Percentiles rank a stretch among this genome's conserved stretches.
Conservation (phyloP, 1,140 invertebrate species). For the Pteromalus puparum region DNA sequence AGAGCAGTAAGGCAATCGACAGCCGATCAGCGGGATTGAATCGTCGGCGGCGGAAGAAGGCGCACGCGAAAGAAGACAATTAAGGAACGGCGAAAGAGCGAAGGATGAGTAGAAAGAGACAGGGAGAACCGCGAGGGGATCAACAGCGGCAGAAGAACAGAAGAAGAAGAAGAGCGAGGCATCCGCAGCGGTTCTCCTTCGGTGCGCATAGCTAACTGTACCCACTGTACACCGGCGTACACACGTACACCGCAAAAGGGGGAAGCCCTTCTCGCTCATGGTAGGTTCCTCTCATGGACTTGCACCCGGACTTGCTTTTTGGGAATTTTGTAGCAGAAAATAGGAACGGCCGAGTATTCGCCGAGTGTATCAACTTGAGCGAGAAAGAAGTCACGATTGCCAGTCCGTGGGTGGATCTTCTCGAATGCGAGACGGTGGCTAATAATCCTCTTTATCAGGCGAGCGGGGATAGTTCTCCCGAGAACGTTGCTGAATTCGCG, state of each 20-base stretch:
- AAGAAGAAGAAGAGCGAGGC: constrained; percentile 38
- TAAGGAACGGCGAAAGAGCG: constrained; percentile 38
- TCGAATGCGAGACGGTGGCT: no score
- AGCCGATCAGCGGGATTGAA: constrained; percentile 47
- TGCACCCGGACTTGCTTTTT: no score
- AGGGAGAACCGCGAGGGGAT: neutral
- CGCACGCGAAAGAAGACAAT: constrained; percentile 50
- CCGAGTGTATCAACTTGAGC: no score
- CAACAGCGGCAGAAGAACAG: neutral
- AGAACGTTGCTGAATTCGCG: no score
- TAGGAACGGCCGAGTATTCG: no score
- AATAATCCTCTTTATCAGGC: no score
- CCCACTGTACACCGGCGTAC: constrained; percentile 63
- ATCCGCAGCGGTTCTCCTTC: constrained; percentile 29
- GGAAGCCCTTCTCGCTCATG: no score
- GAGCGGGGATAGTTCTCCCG: no score
- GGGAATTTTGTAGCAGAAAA: no score
- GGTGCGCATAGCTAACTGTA: constrained; percentile 62
- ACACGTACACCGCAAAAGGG: constrained; percentile 57
- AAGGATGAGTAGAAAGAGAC: constrained; percentile 7
- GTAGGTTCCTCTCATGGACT: no score
- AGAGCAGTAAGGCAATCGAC: constrained; percentile 52
- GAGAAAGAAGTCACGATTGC: no score
- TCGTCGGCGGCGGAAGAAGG: constrained; percentile 37
- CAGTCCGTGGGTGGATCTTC: no score